These are phyloP conservation scores for Andrena haemorrhoa DNA, from an alignment of 2,888 invertebrate genomes.

Conservation along the genomic window DNA sequence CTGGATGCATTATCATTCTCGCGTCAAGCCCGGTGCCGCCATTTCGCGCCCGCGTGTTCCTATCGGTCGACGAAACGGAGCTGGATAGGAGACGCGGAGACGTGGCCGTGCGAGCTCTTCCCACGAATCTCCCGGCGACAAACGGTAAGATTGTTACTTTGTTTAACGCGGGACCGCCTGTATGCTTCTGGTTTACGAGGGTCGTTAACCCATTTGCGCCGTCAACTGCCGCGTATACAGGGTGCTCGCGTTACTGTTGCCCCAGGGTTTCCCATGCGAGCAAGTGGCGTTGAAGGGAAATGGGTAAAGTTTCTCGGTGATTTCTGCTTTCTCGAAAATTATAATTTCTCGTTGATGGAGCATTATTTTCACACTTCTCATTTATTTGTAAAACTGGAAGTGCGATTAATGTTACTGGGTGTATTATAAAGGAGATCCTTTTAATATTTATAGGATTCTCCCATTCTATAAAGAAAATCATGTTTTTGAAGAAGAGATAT, in stretches of 20 bases:
- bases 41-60: background rate
- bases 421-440: no score
- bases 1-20: background rate
- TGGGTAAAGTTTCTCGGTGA: no score
- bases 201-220: constrained; percentile 20
- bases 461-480: no score
- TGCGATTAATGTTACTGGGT: no score
- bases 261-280: background rate
- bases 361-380: no score
- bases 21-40: background rate
- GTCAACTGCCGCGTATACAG: background rate
- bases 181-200: constrained; percentile 11
- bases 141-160: constrained; percentile 32
- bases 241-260: constrained; percentile 2
- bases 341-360: no score
- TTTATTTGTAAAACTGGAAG: no score
- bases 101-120: constrained; percentile 1
- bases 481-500: no score
- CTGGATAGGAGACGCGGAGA: background rate
- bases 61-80: background rate
- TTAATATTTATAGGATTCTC: no score
- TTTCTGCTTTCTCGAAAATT: no score
- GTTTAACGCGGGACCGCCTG: constrained; percentile 1
- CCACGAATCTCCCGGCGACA: constrained; percentile 24
- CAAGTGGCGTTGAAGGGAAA: background rate